These are phyloP conservation scores for Drosophila meridionalis DNA, from an alignment of 2,888 invertebrate genomes.

Conservation along the genomic window DNA sequence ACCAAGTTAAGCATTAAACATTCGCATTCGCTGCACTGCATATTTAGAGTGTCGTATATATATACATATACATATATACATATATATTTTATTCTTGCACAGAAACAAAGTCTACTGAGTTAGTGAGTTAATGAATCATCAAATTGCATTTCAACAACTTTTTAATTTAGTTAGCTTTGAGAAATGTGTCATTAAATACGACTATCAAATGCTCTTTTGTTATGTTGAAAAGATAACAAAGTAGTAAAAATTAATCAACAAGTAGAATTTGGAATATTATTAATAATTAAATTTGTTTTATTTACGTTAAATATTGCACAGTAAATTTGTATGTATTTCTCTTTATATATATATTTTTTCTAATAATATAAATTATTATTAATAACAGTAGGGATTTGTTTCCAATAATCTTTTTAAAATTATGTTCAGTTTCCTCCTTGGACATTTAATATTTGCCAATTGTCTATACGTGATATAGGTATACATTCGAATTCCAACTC, in stretches of 20 bases:
- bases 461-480: too few relatives aligned
- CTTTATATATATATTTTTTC: too few relatives aligned
- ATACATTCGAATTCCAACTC: too few relatives aligned
- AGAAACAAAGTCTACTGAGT: slow-evolving; percentile 13
- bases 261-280: neutral
- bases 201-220: neutral
- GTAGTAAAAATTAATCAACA: too few relatives aligned
- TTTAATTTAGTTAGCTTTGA: slow-evolving; percentile 6
- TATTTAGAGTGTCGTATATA: slow-evolving; percentile 24
- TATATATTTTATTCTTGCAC: neutral
- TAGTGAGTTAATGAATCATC: slow-evolving; percentile 1
- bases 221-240: neutral
- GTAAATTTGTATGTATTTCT: too few relatives aligned
- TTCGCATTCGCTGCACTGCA: slow-evolving; percentile 33
- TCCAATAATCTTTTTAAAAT: too few relatives aligned
- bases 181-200: neutral
- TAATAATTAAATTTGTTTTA: neutral
- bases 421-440: too few relatives aligned
- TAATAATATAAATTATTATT: too few relatives aligned
- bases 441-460: too few relatives aligned
- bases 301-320: too few relatives aligned
- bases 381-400: too few relatives aligned
- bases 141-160: slow-evolving; percentile 30
- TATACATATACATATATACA: neutral
- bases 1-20: slow-evolving; percentile 48